Conservation (phyloP, 64 coral and sea anemone species). For the Stichodactyla mertensii region DNA sequence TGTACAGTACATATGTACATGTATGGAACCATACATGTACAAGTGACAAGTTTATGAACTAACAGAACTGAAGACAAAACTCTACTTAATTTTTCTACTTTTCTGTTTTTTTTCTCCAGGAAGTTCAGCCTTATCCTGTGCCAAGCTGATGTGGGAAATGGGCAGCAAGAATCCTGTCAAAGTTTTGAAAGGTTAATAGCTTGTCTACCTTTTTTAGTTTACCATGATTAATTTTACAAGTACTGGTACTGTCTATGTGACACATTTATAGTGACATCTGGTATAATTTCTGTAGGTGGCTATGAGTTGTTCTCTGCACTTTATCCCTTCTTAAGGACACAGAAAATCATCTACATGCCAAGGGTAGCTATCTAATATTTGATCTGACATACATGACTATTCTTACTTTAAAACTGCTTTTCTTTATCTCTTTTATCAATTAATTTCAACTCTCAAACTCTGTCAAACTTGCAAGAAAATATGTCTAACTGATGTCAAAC, state of each 20-base stretch:
- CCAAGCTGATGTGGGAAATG: slow-evolving; percentile 91
- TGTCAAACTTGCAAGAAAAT: no score
- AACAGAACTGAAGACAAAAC: no score
- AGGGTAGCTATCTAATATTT: slow-evolving; percentile 52
- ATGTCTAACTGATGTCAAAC: neutral
- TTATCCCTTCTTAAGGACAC: slow-evolving; percentile 94
- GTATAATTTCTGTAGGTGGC: slow-evolving; percentile 61
- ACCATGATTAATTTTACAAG: neutral
- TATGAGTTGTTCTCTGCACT: slow-evolving; percentile 90
- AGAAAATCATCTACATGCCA: slow-evolving; percentile 94
- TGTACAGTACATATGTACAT: no score
- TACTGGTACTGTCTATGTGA: neutral
- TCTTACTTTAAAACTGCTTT: no score
- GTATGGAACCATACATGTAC: no score
- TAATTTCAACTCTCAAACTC: no score
- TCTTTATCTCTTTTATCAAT: no score
- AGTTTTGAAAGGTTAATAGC: slow-evolving; percentile 76
- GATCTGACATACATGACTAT: neutral
- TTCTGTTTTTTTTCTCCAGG: slow-evolving; percentile 34
- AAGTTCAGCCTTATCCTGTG: slow-evolving; percentile 84
- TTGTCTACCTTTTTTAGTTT: neutral
- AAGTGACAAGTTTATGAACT: no score
- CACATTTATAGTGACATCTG: neutral
- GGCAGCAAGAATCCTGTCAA: slow-evolving; percentile 84
- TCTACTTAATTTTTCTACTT: neutral